Base-by-base conservation (phyloP, 2,888 invertebrate genomes). In the Acleris literana region DNA sequence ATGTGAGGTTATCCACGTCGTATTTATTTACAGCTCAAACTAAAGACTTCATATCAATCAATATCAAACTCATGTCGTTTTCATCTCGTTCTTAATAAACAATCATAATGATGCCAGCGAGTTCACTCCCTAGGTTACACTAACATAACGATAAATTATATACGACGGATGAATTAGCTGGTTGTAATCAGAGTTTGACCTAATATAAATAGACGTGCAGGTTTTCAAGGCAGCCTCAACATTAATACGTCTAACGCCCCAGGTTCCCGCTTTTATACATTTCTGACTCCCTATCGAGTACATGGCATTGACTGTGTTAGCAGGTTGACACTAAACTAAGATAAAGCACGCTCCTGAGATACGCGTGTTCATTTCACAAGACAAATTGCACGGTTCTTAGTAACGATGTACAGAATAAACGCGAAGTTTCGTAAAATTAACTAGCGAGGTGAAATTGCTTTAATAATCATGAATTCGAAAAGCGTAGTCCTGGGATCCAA, bases 341-440 rank as follows among this genome's bases (percentile, higher is more conserved):
- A 66, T 66, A 57, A 53, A 48, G 66, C 66, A 66, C 65, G 66
- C 18, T 29, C 6, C 49, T 11, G 33, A 57, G 46, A 53, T 53
- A 57, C 17, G 51, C 46, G 39, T 39, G 22, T 60, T 51, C 46
- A 46, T 66, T 57, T 43, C 55, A 46, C 56, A 56, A 60, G 18
- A 20, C 46, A 57, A 61, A 62, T 39, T 61, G 56, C 65, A 48
- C 61, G 29, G 49, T 66, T 65, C 60, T 17, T 39, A 46, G 56
- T 48, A 61, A 56, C 51, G 61, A 61, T 17, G 39, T 39, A 57
- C 56, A 52, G 57, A 66, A 52, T 52, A 49, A 43, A 57, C 52
- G 56, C 22, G 61, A 54, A 22, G 52, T 66, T 61, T 66, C 66
- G 52, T 57, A 61, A 56, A 62, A 17, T 51, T 9, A 43, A 44